phyloP scores from a whole-genome alignment of 2,888 invertebrate genomes.

The Diachrysia chrysitis region DNA sequence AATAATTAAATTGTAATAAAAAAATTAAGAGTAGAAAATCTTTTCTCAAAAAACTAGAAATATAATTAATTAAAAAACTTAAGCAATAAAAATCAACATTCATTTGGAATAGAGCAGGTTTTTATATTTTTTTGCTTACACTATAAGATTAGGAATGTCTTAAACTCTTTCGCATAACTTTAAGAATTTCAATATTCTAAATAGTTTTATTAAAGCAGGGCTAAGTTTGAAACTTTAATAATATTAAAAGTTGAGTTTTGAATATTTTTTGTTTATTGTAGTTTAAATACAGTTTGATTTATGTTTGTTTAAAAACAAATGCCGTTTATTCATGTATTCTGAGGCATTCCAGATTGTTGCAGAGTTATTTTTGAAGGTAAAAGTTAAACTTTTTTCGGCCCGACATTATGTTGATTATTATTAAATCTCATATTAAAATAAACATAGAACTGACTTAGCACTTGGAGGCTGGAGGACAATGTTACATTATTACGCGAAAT shows the following conservation, averaged over 20 bases:
- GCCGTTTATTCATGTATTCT: background rate
- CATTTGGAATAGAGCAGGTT: constrained; percentile 18
- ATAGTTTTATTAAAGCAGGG: constrained; percentile 8
- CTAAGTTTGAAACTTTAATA: constrained; percentile 39
- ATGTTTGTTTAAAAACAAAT: constrained; percentile 9
- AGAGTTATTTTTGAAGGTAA: background rate
- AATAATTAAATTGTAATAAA: background rate
- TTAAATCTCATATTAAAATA: background rate
- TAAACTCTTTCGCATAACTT: background rate
- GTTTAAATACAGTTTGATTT: constrained; percentile 8
- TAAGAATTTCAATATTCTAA: constrained; percentile 6
- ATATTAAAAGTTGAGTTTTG: constrained; percentile 30
- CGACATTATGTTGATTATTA: background rate
- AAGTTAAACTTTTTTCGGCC: background rate
- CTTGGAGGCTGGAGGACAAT: no score
- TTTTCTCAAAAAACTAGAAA: no score
- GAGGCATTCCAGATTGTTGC: background rate
- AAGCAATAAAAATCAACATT: background rate
- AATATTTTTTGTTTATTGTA: constrained; percentile 36
- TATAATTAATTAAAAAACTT: background rate
- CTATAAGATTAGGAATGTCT: background rate
- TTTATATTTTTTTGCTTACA: background rate
- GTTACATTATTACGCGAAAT: no score
- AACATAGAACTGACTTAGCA: no score
- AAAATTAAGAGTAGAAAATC: background rate